A percentile compares a stretch with the other conserved stretches of the same genome.
Conservation (phyloP, 2,797 vertebrate genomes). For the Crocidura indochinensis region DNA sequence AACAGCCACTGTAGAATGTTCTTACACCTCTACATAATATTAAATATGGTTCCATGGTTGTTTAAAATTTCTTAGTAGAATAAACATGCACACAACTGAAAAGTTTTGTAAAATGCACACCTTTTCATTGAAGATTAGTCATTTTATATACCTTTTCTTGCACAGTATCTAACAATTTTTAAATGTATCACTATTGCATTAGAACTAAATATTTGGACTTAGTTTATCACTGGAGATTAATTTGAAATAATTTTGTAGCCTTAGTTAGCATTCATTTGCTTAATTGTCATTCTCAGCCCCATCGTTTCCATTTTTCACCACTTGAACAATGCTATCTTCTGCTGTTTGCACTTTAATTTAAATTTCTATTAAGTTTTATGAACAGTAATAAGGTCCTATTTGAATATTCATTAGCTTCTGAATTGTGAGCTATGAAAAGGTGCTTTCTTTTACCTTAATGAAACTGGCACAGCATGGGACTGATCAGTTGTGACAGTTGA, state of each 20-base stretch:
- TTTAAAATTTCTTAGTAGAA: constrained; percentile 57
- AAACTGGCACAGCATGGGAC: constrained; percentile 88
- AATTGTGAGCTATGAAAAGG: constrained; percentile 89
- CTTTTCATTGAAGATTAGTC: constrained; percentile 62
- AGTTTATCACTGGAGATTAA: constrained; percentile 89
- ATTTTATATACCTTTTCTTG: constrained; percentile 71
- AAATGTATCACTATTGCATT: constrained; percentile 74
- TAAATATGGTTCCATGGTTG: constrained; percentile 47
- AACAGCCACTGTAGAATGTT: constrained; percentile 50
- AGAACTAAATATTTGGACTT: constrained; percentile 90
- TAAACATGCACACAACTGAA: background rate
- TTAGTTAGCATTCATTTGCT: constrained; percentile 93
- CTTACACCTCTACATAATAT: constrained; percentile 49
- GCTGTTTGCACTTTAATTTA: constrained; percentile 94
- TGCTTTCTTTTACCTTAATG: constrained; percentile 90
- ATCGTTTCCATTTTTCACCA: constrained; percentile 90
- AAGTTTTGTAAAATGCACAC: constrained; percentile 63
- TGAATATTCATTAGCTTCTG: constrained; percentile 95
- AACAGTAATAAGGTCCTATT: constrained; percentile 91
- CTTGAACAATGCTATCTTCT: constrained; percentile 91
- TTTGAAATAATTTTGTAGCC: constrained; percentile 90
- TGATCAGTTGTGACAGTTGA: constrained; percentile 90
- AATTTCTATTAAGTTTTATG: constrained; percentile 94
- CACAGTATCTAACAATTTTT: constrained; percentile 70
- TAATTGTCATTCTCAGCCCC: constrained; percentile 92